Evolutionary conservation across 2,113 vertebrate species (phyloP).

Genomic region (Spermophilus dauricus): DNA sequence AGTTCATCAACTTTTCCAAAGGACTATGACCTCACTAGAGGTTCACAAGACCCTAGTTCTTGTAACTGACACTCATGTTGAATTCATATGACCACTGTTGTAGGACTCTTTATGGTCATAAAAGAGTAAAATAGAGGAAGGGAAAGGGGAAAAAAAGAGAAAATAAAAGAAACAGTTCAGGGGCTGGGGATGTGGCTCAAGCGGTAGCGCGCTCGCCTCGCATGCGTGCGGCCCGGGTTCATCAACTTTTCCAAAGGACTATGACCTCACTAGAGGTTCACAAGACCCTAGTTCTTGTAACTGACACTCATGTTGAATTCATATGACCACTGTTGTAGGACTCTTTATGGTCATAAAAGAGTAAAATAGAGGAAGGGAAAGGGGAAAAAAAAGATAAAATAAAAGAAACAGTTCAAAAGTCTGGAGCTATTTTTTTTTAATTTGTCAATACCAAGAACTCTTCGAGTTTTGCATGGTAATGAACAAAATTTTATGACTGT

Average conservation of each 20-base stretch:
- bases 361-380: not conserved
- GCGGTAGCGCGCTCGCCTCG: too few relatives aligned
- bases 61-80: not conserved
- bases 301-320: not conserved
- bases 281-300: not conserved
- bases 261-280: not conserved
- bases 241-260: not conserved
- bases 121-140: not conserved
- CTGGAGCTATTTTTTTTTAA: not conserved
- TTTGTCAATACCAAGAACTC: not conserved
- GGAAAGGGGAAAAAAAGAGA: not conserved
- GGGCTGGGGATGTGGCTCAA: too few relatives aligned
- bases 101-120: not conserved
- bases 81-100: not conserved
- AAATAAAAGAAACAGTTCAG: too few relatives aligned
- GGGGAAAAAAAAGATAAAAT: not conserved
- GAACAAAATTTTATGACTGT: constrained; percentile 11
- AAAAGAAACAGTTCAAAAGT: not conserved
- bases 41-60: not conserved
- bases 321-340: not conserved
- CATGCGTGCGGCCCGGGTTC: too few relatives aligned
- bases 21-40: not conserved
- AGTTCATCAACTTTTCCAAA: not conserved
- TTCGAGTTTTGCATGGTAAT: not conserved
- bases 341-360: not conserved